Evolutionary conservation across 2,797 vertebrate species (phyloP).

Genomic region (Rhabdomys pumilio): DNA sequence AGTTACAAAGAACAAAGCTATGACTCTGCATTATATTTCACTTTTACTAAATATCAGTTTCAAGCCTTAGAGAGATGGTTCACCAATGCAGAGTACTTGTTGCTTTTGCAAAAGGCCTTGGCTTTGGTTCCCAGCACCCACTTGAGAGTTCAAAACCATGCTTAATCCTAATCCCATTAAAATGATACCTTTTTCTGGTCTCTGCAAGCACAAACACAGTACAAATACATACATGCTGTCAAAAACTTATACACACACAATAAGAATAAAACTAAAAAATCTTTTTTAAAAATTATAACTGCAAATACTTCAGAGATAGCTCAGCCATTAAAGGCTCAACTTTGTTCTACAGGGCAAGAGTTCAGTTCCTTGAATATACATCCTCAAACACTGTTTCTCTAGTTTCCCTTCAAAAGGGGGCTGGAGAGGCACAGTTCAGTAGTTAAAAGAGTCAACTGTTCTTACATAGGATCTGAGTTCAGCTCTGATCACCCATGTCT

Average conservation of each 20-base stretch:
- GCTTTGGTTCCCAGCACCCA: background rate
- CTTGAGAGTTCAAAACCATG: background rate
- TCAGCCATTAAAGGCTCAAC: background rate
- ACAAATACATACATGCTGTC: background rate
- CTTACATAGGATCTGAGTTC: background rate
- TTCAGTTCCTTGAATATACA: background rate
- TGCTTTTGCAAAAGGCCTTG: background rate
- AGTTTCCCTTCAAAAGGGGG: too few relatives aligned
- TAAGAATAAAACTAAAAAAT: background rate
- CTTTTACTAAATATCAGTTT: background rate
- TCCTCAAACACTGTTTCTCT: background rate
- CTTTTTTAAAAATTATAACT: background rate
- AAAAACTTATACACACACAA: background rate
- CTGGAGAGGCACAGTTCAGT: background rate
- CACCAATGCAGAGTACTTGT: too few relatives aligned
- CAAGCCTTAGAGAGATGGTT: background rate
- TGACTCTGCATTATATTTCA: background rate
- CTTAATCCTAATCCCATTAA: background rate
- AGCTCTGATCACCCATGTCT: background rate
- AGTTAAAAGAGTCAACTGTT: background rate
- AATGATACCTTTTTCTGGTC: background rate
- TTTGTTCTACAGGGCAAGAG: background rate
- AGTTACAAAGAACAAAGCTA: constrained; percentile 30
- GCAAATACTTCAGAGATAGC: background rate
- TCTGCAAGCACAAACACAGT: background rate